Conservation (phyloP, 2,888 invertebrate species). For the Stenodera caucasica region DNA sequence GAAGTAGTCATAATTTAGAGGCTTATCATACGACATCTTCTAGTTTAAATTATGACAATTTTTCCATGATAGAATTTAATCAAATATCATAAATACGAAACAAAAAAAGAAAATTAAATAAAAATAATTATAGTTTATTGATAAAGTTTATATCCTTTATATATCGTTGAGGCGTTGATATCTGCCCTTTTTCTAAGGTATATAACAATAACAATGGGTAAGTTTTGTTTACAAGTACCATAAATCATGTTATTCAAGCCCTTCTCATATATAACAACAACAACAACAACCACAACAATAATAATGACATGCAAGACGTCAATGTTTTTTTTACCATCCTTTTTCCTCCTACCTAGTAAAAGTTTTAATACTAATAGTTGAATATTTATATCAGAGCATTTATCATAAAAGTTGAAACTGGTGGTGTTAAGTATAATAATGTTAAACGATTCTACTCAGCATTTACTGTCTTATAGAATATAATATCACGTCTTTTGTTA, state of each 20-base stretch:
- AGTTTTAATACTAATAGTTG: neutral
- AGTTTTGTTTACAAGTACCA: neutral
- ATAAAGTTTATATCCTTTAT: neutral
- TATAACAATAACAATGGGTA: neutral
- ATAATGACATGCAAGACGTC: neutral
- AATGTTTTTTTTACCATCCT: neutral
- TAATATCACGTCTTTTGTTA: constrained; percentile 16
- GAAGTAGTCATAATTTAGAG: too few species aligned
- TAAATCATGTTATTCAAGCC: neutral
- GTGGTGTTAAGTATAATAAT: neutral
- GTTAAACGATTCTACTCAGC: neutral
- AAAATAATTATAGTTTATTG: too few species aligned
- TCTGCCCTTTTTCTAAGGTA: neutral
- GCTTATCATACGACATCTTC: too few species aligned
- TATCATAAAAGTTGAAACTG: neutral
- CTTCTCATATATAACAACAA: neutral
- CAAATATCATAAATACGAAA: too few species aligned
- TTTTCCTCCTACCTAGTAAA: neutral
- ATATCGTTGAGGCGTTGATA: neutral
- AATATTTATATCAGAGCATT: neutral
- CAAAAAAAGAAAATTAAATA: too few species aligned
- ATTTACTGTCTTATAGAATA: constrained; percentile 1
- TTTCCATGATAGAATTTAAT: too few species aligned
- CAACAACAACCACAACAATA: neutral
- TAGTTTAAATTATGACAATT: too few species aligned